Base-by-base conservation (phyloP, 2,888 invertebrate genomes). In the Oscheius myriophilus region DNA sequence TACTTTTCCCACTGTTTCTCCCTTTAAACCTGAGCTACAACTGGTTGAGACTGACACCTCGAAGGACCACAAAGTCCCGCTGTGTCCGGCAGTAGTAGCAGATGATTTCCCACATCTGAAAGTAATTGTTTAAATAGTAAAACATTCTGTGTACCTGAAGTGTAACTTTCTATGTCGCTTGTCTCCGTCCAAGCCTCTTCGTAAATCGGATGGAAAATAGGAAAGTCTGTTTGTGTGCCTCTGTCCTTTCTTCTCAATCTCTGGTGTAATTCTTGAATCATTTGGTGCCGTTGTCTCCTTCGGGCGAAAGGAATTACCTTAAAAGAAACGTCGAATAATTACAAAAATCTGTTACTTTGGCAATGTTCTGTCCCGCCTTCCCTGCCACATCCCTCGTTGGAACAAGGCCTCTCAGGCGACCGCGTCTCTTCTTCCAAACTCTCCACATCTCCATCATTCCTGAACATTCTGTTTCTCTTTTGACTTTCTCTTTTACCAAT, bases 391-490 rank as follows among this genome's bases (percentile, higher is more conserved):
- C 66, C 42, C 74, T 49, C 1, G 78, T 76, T 21, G 45, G 45
- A 12, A 53, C 66, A 41, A 61, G 51, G 33, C 72, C 54, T 1
- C 68, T 55, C 46, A 78, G 70, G 23, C 80, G 70, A 42, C 72
- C 76, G 42, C 78, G 71, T 33, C 81, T 68, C 53, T 77, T 78
- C 69, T 83, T 82, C 81, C 82, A 83, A 25, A 83, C 80, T 64
- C 82, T 71, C 83, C 83, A 83, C 79, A 85, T 74, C 57, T 85
- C 84, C 55, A 82, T 70, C 74, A 79, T 72, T 53, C 81, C 78
- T 79, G 55, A 58, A 63, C 18, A 21, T 58, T 26, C 23, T 2
- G 18, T n/a, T 39, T 26, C 9, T 2, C 6, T 11, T 42, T 2
- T n/a, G n/a, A n/a, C n/a, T 21, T 33, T 16, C 43, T 54, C 21